phyloP scores from a whole-genome alignment of 2,797 vertebrate genomes.

The Syngnathus acus region DNA sequence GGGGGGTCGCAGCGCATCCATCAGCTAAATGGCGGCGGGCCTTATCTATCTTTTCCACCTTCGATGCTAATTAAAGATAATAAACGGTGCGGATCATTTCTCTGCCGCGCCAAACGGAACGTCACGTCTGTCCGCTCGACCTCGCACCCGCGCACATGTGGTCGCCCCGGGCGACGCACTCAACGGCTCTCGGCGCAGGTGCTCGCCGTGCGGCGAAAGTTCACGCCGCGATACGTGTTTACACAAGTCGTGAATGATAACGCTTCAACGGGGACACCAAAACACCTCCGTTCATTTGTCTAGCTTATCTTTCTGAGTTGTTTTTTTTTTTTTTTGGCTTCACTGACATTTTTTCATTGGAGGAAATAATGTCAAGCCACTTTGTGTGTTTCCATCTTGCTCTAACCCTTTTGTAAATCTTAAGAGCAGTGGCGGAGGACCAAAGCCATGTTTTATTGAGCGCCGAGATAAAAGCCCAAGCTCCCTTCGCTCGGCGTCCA shows the following conservation, averaged over 20 bases:
- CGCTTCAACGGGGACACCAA: slow-evolving; percentile 4
- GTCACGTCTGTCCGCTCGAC: slow-evolving; percentile 52
- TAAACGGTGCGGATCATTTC: slow-evolving; percentile 63
- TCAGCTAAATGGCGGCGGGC: slow-evolving; percentile 41
- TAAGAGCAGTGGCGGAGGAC: too few species aligned
- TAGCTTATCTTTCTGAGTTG: slow-evolving; percentile 11
- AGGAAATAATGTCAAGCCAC: too few species aligned
- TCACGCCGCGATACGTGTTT: slow-evolving; percentile 21
- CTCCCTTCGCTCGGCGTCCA: slow-evolving; percentile 67
- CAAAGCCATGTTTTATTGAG: slow-evolving; percentile 69
- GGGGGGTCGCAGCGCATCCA: slow-evolving; percentile 38
- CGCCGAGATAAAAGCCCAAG: slow-evolving; percentile 73
- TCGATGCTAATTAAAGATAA: slow-evolving; percentile 69
- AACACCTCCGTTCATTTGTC: slow-evolving; percentile 32
- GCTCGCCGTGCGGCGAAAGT: slow-evolving; percentile 12
- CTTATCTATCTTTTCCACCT: slow-evolving; percentile 53
- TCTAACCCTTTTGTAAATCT: too few species aligned
- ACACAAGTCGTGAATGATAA: slow-evolving; percentile 41
- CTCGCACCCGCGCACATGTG: slow-evolving; percentile 42
- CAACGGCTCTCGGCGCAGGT: slow-evolving; percentile 28
- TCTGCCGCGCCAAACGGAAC: slow-evolving; percentile 57
- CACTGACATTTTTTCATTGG: neutral
- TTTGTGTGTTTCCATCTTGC: too few species aligned
- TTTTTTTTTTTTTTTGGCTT: neutral
- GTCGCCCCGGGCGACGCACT: slow-evolving; percentile 25